These are phyloP conservation scores for Vanessa tameamea DNA, from an alignment of 1,140 invertebrate species.

Conservation along the genomic window DNA sequence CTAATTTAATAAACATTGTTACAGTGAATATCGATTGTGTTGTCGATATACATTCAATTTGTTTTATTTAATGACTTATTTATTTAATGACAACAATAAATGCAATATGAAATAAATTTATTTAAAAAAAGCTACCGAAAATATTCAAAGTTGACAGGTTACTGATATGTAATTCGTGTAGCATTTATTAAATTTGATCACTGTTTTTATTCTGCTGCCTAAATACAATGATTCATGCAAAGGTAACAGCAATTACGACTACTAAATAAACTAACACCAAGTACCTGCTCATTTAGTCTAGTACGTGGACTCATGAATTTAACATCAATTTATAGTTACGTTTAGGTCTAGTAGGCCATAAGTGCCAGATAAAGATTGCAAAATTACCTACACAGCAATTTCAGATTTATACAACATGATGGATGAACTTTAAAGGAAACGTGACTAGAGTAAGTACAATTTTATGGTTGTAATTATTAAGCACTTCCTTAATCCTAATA, in stretches of 20 bases:
- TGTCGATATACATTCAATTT: neutral
- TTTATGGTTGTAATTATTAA: slow-evolving; percentile 4
- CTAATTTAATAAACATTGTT: neutral
- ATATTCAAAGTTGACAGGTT: slow-evolving; percentile 33
- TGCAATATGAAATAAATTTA: neutral
- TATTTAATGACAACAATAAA: slow-evolving; percentile 7
- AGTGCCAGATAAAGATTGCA: slow-evolving; percentile 27
- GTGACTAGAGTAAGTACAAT: slow-evolving; percentile 5
- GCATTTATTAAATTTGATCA: slow-evolving; percentile 12
- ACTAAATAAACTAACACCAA: slow-evolving; percentile 65
- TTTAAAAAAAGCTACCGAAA: slow-evolving; percentile 18
- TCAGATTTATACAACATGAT: slow-evolving; percentile 17
- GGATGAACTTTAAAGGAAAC: neutral
- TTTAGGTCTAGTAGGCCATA: slow-evolving; percentile 63
- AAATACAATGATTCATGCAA: slow-evolving; percentile 37
- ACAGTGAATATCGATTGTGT: neutral
- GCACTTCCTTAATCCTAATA: neutral
- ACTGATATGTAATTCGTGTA: slow-evolving; percentile 59
- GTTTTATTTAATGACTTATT: neutral
- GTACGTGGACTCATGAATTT: slow-evolving; percentile 57
- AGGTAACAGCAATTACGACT: slow-evolving; percentile 39
- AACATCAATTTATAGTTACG: slow-evolving; percentile 45
- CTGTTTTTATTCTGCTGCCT: slow-evolving; percentile 7
- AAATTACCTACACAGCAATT: slow-evolving; percentile 19
- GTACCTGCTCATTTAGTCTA: slow-evolving; percentile 61